phyloP scores from a whole-genome alignment of 2,797 vertebrate species.

The Echeneis naucrates region DNA sequence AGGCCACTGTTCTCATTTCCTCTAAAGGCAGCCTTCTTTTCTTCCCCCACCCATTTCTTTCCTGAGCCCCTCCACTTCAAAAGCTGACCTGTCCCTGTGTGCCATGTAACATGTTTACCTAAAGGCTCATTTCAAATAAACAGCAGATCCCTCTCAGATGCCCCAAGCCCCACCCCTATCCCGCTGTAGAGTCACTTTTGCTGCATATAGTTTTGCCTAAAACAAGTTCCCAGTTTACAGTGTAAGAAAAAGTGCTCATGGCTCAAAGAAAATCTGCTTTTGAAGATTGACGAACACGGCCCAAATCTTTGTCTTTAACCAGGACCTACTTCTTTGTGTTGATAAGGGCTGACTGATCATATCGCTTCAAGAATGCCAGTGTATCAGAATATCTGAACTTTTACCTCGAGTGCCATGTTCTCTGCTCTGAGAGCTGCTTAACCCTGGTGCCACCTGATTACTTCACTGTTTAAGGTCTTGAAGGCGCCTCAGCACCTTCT shows the following conservation, averaged over 20 bases:
- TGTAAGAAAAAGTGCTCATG: not conserved
- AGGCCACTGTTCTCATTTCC: slow-evolving; percentile 83
- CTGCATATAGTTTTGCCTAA: not conserved
- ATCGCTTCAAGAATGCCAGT: slow-evolving; percentile 81
- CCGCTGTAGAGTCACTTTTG: slow-evolving; percentile 16
- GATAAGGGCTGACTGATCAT: slow-evolving; percentile 80
- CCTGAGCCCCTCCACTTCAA: slow-evolving; percentile 81
- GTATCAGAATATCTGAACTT: slow-evolving; percentile 84
- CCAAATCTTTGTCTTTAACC: slow-evolving; percentile 31
- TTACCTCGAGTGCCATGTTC: slow-evolving; percentile 69
- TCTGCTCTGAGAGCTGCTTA: slow-evolving; percentile 48
- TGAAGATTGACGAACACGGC: slow-evolving; percentile 11
- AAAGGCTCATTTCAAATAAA: slow-evolving; percentile 85
- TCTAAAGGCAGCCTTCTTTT: slow-evolving; percentile 80
- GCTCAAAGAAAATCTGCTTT: not conserved
- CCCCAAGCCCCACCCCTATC: slow-evolving; percentile 40
- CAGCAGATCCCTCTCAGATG: slow-evolving; percentile 75
- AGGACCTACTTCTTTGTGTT: slow-evolving; percentile 66
- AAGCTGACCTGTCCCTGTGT: slow-evolving; percentile 80
- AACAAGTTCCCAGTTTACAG: not conserved
- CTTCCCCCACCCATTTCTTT: slow-evolving; percentile 78
- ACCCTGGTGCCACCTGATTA: slow-evolving; percentile 62
- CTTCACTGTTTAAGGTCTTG: slow-evolving; percentile 55
- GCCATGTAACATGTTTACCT: slow-evolving; percentile 82
- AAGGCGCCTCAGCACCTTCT: slow-evolving; percentile 58